Base-by-base conservation (phyloP, 2,888 invertebrate genomes). In the Lobophora halterata region DNA sequence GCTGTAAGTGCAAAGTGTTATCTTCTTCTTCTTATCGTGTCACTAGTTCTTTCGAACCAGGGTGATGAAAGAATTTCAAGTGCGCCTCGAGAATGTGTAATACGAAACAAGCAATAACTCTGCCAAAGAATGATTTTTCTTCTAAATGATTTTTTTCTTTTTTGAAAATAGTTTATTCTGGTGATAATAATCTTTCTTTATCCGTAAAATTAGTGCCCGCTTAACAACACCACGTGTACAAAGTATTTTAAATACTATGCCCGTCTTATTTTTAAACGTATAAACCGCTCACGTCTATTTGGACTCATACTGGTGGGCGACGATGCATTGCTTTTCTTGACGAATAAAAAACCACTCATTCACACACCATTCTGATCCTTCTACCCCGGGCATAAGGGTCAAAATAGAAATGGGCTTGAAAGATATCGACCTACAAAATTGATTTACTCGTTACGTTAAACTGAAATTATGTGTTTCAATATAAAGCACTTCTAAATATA, bases 271-370 rank as follows among this genome's bases (percentile, higher is more conserved):
- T 55, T 57, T 16, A 45, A 53, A 26, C 44, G 49, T 60, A 59
- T 65, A 63, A 57, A 54, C 48, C 36, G 37, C 40, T 48, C 34
- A 47, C 60, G 49, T 34, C 38, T 20, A 3, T 26, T 19, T 26
- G 14, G 13, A 26, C 23, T 23, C 16, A 16, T 1, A 16, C 24
- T 40, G 56, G 69, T 67, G 61, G 68, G 68, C 61, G 71, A 46
- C 56, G 60, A 61, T 65, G 69, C 70, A 68, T 55, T 58, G 62
- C 58, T 69, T 57, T 61, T 61, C 65, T 60, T 67, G 60, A 40
- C 44, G 53, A 53, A 50, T 63, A 56, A 55, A 60, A 62, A 66
- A 65, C 61, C 48, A 20, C 41, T 34, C 19, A 23, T 34, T 16
- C 21, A 5, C 56, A 43, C 18, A 26, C 26, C 20, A 61, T 49